A percentile compares a stretch with the other conserved stretches of the same genome.
Conservation (phyloP, 2,888 invertebrate species). For the Rhingia rostrata region DNA sequence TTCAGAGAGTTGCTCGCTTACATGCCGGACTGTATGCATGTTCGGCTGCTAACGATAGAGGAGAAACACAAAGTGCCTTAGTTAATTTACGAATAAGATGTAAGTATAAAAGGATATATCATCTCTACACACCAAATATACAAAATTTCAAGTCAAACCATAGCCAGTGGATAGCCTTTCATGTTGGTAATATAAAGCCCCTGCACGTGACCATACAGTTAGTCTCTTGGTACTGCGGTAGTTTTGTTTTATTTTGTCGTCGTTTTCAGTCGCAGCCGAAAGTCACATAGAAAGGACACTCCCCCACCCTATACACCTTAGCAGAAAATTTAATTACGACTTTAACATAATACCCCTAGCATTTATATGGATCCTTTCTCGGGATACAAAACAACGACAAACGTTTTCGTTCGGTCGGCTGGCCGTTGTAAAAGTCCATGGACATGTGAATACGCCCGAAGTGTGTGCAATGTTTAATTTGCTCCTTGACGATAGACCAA, state of each 20-base stretch:
- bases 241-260: neutral
- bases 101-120: conserved; percentile 84
- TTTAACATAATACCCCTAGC: conserved; percentile 7
- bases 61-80: conserved; percentile 90
- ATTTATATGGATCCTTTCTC: conserved; percentile 10
- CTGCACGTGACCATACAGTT: conserved; percentile 17
- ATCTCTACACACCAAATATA: conserved; percentile 12
- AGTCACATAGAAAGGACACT: neutral
- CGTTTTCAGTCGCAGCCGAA: neutral
- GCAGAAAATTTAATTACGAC: conserved; percentile 50
- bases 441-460: neutral
- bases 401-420: conserved; percentile 9
- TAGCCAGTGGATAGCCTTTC: conserved; percentile 24
- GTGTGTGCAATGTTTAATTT: conserved; percentile 32
- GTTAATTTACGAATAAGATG: conserved; percentile 92
- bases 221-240: conserved; percentile 10
- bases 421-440: neutral
- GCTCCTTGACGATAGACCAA: conserved; percentile 24
- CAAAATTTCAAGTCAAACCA: neutral
- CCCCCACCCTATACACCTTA: conserved; percentile 20
- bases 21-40: conserved; percentile 94
- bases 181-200: conserved; percentile 24
- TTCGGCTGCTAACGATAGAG: conserved; percentile 91
- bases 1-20: conserved; percentile 91
- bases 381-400: conserved; percentile 15